Evolutionary conservation across 2,113 vertebrate genomes (phyloP), one percentile per base, ranked within the genome.

Genomic region (Rhabdomys dilectus): DNA sequence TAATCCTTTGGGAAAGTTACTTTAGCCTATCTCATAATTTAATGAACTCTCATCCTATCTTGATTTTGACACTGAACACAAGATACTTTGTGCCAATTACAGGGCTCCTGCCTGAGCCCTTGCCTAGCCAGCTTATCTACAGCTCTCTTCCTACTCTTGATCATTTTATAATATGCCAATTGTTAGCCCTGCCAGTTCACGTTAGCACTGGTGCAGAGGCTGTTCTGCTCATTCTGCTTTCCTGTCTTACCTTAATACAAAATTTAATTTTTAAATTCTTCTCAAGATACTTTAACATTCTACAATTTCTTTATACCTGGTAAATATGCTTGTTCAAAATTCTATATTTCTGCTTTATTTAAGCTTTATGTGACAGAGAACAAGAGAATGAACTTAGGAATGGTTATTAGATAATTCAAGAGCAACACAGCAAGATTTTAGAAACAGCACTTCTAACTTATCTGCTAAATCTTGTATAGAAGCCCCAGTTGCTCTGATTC

Each of bases 131-230:
- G 15, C 21, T 62, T 53, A 70, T n/a, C 5, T 8, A 2, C 26
- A 51, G 21, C 1, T 19, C 24, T 56, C 0, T 7, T n/a, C 42
- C 17, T 12, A 4, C 5, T 3, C 26, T 15, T 2, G 4, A 17
- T 11, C 5, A 42, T 22, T 68, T 5, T 4, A 45, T 76, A 42
- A n/a, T 21, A 34, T 60, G 12, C n/a, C 70, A 45, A 12, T 12
- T 12, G n/a, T 29, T 29, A 82, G 75, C 7, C 19, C 22, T 62
- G 21, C 60, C 22, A 19, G 17, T 62, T 58, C 48, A 19, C 19
- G 26, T 5, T 51, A 19, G 24, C 42, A 10, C 60, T 34, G 48
- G 39, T 39, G 86, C 3, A 75, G 21, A 75, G 5, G 4, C 22
- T 58, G 26, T 13, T 1, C 3, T 68, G 24, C 31, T 58, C 24